phyloP scores from a whole-genome alignment of 1,140 invertebrate species.

The Formica exsecta region DNA sequence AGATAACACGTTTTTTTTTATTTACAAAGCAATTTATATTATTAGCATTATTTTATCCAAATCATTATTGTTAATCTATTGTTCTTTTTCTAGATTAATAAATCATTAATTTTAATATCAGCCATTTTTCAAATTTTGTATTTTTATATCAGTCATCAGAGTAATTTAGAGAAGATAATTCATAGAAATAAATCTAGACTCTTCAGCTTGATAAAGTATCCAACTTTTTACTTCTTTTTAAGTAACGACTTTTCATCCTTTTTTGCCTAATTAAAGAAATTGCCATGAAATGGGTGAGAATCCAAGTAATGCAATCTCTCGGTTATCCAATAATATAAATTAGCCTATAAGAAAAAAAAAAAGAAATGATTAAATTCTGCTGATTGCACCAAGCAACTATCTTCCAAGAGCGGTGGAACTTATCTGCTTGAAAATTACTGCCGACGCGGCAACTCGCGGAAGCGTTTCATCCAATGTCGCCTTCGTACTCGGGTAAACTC shows the following conservation, averaged over 20 bases:
- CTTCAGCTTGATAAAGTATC: neutral
- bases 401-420: slow-evolving; percentile 25
- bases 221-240: neutral
- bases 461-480: slow-evolving; percentile 52
- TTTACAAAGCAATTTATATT: neutral
- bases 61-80: neutral
- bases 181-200: neutral
- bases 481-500: slow-evolving; percentile 52
- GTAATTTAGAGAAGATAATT: neutral
- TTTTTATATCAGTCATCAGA: too few relatives aligned
- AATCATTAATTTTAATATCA: neutral
- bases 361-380: slow-evolving; percentile 55
- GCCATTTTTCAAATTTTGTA: neutral
- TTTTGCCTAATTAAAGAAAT: slow-evolving; percentile 23
- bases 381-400: slow-evolving; percentile 46
- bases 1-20: neutral
- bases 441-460: slow-evolving; percentile 40
- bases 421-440: slow-evolving; percentile 62
- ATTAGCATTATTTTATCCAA: neutral
- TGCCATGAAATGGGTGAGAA: neutral
- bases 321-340: slow-evolving; percentile 18
- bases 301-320: slow-evolving; percentile 17
- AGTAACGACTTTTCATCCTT: neutral
- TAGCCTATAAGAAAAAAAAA: neutral
- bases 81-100: neutral